Conservation (phyloP, 2,797 vertebrate genomes). For the Erethizon dorsatum region DNA sequence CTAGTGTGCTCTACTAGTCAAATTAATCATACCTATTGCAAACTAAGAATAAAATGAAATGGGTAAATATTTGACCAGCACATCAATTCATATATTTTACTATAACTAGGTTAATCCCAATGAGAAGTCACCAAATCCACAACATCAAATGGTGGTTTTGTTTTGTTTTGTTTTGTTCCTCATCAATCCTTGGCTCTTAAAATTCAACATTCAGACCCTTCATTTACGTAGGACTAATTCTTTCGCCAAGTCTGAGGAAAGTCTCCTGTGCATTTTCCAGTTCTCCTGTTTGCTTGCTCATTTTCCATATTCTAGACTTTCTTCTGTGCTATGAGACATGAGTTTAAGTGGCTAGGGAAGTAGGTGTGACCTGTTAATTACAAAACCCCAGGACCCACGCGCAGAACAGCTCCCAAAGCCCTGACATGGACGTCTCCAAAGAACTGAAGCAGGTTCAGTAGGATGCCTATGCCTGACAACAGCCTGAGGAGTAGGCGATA, state of each 20-base stretch:
- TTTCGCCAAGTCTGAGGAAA: neutral
- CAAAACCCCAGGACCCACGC: neutral
- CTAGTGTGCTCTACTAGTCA: neutral
- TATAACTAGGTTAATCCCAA: neutral
- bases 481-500: neutral
- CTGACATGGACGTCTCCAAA: neutral
- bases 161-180: neutral
- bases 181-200: neutral
- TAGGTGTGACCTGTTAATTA: neutral
- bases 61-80: neutral
- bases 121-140: neutral
- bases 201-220: neutral
- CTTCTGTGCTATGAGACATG: neutral
- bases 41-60: conserved; percentile 32
- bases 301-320: neutral
- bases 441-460: neutral
- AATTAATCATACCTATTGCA: neutral
- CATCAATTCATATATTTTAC: neutral
- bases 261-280: neutral
- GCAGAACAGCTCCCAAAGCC: neutral
- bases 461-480: neutral
- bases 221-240: neutral
- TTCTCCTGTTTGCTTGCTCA: neutral
- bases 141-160: neutral
- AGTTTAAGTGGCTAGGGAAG: neutral